Evolutionary conservation across 30 jellyfish, hydroid and myxozoan species (phyloP).

Genomic region (Aurelia sp.): DNA sequence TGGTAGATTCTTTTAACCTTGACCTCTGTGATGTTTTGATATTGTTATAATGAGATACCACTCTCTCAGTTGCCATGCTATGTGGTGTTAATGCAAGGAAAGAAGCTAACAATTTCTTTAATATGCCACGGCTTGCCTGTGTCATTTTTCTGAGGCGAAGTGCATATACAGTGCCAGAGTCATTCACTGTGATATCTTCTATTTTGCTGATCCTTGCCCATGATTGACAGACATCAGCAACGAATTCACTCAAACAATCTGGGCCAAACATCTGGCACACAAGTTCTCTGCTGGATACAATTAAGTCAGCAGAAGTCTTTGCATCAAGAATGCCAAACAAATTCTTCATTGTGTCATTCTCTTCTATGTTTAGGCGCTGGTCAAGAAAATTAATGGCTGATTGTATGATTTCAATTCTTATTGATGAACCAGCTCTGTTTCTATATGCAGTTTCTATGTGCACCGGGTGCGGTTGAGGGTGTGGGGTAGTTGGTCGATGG

Average conservation of each 20-base stretch:
- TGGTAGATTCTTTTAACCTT: too few species aligned
- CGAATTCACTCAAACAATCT: constrained; percentile 4
- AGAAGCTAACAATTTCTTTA: constrained; percentile 23
- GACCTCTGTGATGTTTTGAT: constrained; percentile 9
- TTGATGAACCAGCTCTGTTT: not conserved
- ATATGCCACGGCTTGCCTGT: constrained; percentile 9
- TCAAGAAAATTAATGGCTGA: constrained; percentile 40
- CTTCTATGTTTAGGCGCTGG: constrained; percentile 19
- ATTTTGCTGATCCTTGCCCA: constrained; percentile 21
- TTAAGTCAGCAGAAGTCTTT: constrained; percentile 15
- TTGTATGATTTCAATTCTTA: constrained; percentile 27
- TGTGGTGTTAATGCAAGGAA: constrained; percentile 42
- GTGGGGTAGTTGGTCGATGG: too few species aligned
- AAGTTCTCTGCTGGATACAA: constrained; percentile 12
- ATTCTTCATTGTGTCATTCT: constrained; percentile 29
- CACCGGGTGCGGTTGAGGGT: too few species aligned
- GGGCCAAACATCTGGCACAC: constrained; percentile 8
- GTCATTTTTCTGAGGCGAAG: constrained; percentile 22
- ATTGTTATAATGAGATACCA: constrained; percentile 42
- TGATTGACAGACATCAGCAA: constrained; percentile 21
- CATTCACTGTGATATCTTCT: constrained; percentile 28
- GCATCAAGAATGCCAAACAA: constrained; percentile 3
- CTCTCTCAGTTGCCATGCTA: constrained; percentile 61
- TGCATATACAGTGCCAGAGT: not conserved
- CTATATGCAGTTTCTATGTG: too few species aligned